Conservation (phyloP, 2,113 vertebrate species). For the Crypturellus undulatus region DNA sequence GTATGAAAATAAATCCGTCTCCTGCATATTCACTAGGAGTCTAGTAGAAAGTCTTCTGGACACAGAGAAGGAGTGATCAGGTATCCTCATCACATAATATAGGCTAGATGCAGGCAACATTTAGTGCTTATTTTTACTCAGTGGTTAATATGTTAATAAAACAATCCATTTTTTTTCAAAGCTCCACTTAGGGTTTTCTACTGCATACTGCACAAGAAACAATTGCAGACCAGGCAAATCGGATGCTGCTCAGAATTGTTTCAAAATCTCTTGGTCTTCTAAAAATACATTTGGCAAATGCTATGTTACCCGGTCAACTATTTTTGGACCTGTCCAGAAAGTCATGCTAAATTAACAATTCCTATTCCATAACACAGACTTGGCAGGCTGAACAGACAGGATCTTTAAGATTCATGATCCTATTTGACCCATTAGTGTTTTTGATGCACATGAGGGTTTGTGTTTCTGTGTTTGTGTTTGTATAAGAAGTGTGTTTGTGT, state of each 20-base stretch:
- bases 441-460: not conserved
- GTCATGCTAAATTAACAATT: not conserved
- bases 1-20: not conserved
- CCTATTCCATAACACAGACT: not conserved
- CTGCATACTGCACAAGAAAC: not conserved
- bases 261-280: not conserved
- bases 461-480: not conserved
- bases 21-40: not conserved
- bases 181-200: not conserved
- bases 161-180: not conserved
- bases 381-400: not conserved
- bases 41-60: not conserved
- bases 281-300: not conserved
- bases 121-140: not conserved
- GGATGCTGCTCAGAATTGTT: not conserved
- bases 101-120: not conserved
- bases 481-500: not conserved
- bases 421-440: not conserved
- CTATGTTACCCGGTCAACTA: not conserved
- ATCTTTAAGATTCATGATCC: not conserved
- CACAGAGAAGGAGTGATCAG: not conserved
- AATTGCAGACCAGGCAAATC: not conserved
- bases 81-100: not conserved
- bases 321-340: not conserved
- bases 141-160: slow-evolving; percentile 1